Conservation (phyloP, 2,113 vertebrate species). For the Synchiropus splendidus region DNA sequence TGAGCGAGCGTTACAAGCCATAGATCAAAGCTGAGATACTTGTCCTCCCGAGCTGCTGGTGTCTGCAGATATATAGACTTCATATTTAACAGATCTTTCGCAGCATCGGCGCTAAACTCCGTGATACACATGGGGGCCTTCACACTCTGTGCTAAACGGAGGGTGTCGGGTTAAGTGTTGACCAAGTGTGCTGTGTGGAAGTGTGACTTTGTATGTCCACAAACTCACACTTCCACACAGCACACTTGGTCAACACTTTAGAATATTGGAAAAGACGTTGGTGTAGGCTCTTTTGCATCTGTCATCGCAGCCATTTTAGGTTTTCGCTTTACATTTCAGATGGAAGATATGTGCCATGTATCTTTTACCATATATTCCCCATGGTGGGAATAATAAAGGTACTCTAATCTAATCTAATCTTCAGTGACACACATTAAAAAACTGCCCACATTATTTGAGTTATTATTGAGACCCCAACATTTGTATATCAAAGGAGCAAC, state of each 20-base stretch:
- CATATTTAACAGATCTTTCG: constrained; percentile 10
- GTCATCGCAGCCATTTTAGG: too few species aligned
- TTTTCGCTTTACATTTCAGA: too few species aligned
- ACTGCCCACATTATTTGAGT: too few species aligned
- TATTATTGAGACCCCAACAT: too few species aligned
- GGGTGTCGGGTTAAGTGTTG: constrained; percentile 6
- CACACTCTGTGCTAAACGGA: constrained; percentile 4
- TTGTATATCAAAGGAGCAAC: too few species aligned
- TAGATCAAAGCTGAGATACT: constrained; percentile 32
- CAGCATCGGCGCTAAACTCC: background rate
- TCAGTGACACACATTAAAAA: too few species aligned
- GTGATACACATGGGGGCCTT: constrained; percentile 2
- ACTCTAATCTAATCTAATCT: too few species aligned
- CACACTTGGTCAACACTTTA: constrained; percentile 1
- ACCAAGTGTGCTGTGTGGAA: background rate
- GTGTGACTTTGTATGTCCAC: constrained; percentile 2
- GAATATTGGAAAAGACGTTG: too few species aligned
- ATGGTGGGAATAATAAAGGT: too few species aligned
- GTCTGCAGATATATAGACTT: constrained; percentile 21
- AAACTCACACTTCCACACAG: constrained; percentile 3
- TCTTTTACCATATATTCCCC: too few species aligned
- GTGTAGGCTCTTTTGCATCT: too few species aligned
- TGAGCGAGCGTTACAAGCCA: constrained; percentile 4
- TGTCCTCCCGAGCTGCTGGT: constrained; percentile 36
- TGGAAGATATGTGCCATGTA: too few species aligned